These are phyloP conservation scores for Chironomus tepperi DNA, from an alignment of 1,140 invertebrate genomes.

Conservation along the genomic window DNA sequence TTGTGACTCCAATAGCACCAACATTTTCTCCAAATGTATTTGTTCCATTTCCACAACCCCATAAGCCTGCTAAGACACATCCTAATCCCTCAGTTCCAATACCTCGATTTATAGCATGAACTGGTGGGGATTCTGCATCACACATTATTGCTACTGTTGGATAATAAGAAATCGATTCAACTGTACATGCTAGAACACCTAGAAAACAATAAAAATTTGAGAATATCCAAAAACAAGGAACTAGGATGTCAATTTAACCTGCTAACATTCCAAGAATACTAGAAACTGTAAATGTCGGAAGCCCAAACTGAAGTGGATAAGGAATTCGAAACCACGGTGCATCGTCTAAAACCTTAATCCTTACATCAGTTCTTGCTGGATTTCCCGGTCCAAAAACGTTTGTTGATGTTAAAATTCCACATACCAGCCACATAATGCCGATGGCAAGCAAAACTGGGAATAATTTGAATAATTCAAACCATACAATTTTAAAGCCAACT, in stretches of 20 bases:
- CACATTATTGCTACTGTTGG: slow-evolving; percentile 77
- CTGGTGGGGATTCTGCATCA: slow-evolving; percentile 70
- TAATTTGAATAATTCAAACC: slow-evolving; percentile 70
- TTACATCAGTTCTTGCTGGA: slow-evolving; percentile 68
- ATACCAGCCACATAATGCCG: slow-evolving; percentile 68
- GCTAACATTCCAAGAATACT: slow-evolving; percentile 74
- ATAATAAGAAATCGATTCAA: slow-evolving; percentile 85
- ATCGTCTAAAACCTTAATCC: slow-evolving; percentile 58
- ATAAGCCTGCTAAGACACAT: slow-evolving; percentile 69
- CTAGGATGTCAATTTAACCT: slow-evolving; percentile 33
- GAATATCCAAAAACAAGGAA: too few relatives aligned
- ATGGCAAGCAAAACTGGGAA: slow-evolving; percentile 79
- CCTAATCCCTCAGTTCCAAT: slow-evolving; percentile 77
- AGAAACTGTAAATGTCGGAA: slow-evolving; percentile 55
- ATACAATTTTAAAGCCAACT: slow-evolving; percentile 47
- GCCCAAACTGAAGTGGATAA: slow-evolving; percentile 83
- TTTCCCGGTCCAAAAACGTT: slow-evolving; percentile 56
- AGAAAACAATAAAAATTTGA: too few relatives aligned
- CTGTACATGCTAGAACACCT: slow-evolving; percentile 67
- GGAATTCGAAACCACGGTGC: slow-evolving; percentile 77
- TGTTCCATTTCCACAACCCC: slow-evolving; percentile 77
- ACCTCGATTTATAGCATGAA: slow-evolving; percentile 79
- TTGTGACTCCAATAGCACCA: slow-evolving; percentile 72
- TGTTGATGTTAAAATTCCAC: slow-evolving; percentile 60
- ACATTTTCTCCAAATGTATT: slow-evolving; percentile 87